Evolutionary conservation across 2,797 vertebrate species (phyloP).

Genomic region (Sebastes matsubarae): DNA sequence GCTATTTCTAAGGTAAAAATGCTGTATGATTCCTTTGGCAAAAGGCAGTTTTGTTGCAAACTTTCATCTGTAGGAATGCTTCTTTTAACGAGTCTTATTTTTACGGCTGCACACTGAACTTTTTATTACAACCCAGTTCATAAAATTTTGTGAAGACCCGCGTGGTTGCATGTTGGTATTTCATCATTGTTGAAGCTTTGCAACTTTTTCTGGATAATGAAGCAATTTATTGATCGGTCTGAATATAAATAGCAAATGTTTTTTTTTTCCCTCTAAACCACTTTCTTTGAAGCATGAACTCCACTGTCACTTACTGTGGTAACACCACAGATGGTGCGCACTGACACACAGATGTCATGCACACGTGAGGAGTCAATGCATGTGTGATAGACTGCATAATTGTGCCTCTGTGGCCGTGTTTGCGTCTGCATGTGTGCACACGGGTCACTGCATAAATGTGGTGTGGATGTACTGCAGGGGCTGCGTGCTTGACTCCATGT

Average conservation of each 20-base stretch:
- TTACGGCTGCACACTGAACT: neutral
- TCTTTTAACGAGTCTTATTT: neutral
- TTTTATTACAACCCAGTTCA: neutral
- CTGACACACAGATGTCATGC: slow-evolving; percentile 40
- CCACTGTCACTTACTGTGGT: slow-evolving; percentile 18
- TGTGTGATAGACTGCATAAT: slow-evolving; percentile 32
- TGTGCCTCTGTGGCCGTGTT: slow-evolving; percentile 34
- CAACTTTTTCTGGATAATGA: neutral
- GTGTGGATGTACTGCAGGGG: slow-evolving; percentile 19
- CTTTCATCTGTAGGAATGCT: neutral
- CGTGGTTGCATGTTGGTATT: neutral
- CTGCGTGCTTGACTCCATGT: slow-evolving; percentile 40
- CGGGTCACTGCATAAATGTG: slow-evolving; percentile 42
- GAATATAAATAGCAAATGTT: slow-evolving; percentile 44
- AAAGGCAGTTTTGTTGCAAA: neutral
- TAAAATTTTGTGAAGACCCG: neutral
- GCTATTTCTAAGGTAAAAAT: neutral
- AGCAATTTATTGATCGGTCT: slow-evolving; percentile 15
- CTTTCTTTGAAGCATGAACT: slow-evolving; percentile 46
- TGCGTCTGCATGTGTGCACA: slow-evolving; percentile 33
- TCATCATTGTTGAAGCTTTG: neutral
- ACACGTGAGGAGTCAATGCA: slow-evolving; percentile 34
- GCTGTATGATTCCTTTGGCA: neutral
- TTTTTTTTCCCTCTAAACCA: slow-evolving; percentile 22
- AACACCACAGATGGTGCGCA: slow-evolving; percentile 44